Evolutionary conservation across 2,113 vertebrate species (phyloP).

Genomic region (Sander lucioperca): DNA sequence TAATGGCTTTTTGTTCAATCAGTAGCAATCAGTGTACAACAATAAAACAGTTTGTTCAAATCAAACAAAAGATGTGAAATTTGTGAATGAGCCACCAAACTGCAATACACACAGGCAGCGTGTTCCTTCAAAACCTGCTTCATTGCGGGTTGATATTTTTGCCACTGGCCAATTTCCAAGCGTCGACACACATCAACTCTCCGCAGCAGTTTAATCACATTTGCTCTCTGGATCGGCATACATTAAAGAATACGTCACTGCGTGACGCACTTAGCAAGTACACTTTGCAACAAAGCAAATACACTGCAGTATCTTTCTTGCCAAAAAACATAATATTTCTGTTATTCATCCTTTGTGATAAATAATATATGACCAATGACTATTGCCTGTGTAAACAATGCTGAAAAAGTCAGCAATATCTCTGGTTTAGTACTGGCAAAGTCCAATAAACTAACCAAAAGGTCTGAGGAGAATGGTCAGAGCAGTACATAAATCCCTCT

Average conservation of each 20-base stretch:
- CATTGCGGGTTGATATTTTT: neutral
- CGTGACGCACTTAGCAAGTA: neutral
- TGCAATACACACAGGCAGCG: neutral
- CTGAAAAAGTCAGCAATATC: constrained; percentile 9
- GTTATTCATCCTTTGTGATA: neutral
- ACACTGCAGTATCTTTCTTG: neutral
- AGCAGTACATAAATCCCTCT: constrained; percentile 48
- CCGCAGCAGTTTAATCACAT: neutral
- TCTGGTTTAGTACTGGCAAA: neutral
- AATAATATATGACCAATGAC: constrained; percentile 15
- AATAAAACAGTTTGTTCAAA: neutral
- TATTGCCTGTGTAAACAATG: neutral
- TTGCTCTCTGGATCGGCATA: neutral
- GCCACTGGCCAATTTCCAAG: constrained; percentile 18
- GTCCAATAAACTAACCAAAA: constrained; percentile 8
- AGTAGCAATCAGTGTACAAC: neutral
- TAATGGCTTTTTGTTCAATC: neutral
- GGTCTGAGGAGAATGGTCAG: constrained; percentile 19
- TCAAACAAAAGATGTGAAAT: neutral
- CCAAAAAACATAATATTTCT: neutral
- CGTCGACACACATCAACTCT: constrained; percentile 1
- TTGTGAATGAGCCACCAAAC: constrained; percentile 1
- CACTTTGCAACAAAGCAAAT: neutral
- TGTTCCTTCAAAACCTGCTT: neutral
- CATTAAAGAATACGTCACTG: neutral